Percentiles rank a stretch among this genome's conserved stretches.
Evolutionary conservation across 2,113 vertebrate species (phyloP).

Genomic region (Pao palembangensis): DNA sequence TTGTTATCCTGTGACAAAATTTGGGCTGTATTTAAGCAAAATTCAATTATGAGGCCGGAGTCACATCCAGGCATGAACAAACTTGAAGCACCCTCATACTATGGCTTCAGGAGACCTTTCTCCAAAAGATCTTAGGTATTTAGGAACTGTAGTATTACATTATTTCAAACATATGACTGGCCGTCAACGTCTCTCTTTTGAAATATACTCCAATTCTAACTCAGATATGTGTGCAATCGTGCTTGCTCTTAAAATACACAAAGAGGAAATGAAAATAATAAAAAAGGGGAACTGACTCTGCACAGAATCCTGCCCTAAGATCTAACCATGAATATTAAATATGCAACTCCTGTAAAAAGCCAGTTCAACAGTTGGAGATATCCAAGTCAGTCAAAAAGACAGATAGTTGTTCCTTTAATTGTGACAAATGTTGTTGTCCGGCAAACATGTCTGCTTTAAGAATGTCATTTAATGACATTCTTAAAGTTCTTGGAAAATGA

Average conservation of each 20-base stretch:
- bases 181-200: neutral
- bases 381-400: slow-evolving; percentile 34
- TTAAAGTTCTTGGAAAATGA: no score
- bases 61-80: no score
- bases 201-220: slow-evolving; percentile 41
- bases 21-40: no score
- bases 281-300: slow-evolving; percentile 69
- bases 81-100: no score
- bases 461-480: no score
- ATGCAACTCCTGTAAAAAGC: slow-evolving; percentile 42
- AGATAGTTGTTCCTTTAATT: slow-evolving; percentile 19
- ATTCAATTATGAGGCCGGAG: no score
- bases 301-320: slow-evolving; percentile 56
- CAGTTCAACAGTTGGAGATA: slow-evolving; percentile 40
- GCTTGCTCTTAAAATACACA: slow-evolving; percentile 66
- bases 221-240: slow-evolving; percentile 56
- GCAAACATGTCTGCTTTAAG: no score
- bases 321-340: slow-evolving; percentile 62
- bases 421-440: neutral
- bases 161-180: no score
- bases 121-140: no score
- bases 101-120: no score
- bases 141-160: no score
- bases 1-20: no score
- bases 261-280: slow-evolving; percentile 73